A percentile compares a stretch with the other conserved stretches of the same genome.
phyloP scores from a whole-genome alignment of 2,888 invertebrate genomes.

The Alsophila aescularia region DNA sequence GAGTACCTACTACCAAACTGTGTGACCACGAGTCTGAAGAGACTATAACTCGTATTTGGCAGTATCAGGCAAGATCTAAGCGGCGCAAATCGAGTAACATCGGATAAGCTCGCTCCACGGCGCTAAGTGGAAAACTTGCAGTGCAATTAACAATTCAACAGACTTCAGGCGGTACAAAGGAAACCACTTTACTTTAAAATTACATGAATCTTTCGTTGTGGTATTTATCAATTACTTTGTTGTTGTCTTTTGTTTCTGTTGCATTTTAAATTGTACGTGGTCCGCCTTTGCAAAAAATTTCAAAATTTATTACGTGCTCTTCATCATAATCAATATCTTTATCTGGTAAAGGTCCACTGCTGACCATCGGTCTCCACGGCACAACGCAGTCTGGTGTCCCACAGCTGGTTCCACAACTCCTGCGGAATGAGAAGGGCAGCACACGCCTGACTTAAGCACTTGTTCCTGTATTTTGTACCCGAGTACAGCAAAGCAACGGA shows the following conservation, averaged over 20 bases:
- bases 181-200: constrained; percentile 56
- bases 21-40: background rate
- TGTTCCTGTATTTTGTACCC: no score
- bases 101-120: constrained; percentile 63
- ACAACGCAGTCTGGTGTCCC: no score
- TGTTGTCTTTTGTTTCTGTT: constrained; percentile 33
- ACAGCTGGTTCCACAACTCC: no score
- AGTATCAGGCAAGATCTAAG: constrained; percentile 48
- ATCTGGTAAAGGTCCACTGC: no score
- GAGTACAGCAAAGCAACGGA: no score
- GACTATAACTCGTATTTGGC: background rate
- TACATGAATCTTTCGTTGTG: constrained; percentile 17
- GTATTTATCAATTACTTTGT: constrained; percentile 30
- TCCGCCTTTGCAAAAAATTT: no score
- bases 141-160: constrained; percentile 77
- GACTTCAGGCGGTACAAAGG: constrained; percentile 56
- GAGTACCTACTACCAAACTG: no score
- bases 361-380: no score
- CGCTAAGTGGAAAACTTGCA: constrained; percentile 76
- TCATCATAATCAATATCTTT: no score
- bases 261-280: background rate
- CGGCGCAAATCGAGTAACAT: constrained; percentile 64
- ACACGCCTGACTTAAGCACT: no score
- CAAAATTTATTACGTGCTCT: no score
- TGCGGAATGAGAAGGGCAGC: no score